Percentiles rank a stretch among this genome's conserved stretches.
These are phyloP conservation scores for Pseudois nayaur DNA, from an alignment of 2,113 vertebrate genomes.

Conservation along the genomic window DNA sequence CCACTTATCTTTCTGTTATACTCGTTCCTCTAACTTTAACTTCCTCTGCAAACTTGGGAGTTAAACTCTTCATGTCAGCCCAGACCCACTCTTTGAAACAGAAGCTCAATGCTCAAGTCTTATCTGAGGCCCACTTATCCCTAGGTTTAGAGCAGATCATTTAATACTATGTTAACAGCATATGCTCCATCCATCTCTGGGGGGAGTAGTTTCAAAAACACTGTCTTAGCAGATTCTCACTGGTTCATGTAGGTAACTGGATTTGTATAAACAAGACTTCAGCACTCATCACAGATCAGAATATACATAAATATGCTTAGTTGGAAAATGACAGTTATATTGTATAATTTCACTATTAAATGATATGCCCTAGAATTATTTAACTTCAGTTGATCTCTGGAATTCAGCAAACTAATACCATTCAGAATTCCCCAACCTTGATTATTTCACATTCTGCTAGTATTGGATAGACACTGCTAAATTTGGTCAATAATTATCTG, in stretches of 20 bases:
- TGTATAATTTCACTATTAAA: neutral
- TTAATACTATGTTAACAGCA: neutral
- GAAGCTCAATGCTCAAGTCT: neutral
- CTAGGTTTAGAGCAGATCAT: neutral
- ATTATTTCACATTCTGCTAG: neutral
- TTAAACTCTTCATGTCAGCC: neutral
- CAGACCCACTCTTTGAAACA: neutral
- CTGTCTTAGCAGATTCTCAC: neutral
- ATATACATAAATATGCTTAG: neutral
- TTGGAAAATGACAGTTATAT: neutral
- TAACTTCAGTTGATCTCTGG: neutral
- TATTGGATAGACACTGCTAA: neutral
- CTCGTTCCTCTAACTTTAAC: slow-evolving; percentile 6
- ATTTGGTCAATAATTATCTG: neutral
- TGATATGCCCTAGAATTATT: neutral
- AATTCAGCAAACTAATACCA: neutral
- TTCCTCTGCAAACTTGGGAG: neutral
- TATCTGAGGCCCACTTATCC: neutral
- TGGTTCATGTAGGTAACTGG: neutral
- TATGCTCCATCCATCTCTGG: neutral
- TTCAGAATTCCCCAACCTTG: neutral
- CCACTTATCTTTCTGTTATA: neutral
- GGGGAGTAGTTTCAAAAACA: neutral
- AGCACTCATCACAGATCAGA: neutral
- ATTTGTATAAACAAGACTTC: neutral